Evolutionary conservation across 2,113 vertebrate genomes (phyloP).

Genomic region (Drymodes brunneopygia): DNA sequence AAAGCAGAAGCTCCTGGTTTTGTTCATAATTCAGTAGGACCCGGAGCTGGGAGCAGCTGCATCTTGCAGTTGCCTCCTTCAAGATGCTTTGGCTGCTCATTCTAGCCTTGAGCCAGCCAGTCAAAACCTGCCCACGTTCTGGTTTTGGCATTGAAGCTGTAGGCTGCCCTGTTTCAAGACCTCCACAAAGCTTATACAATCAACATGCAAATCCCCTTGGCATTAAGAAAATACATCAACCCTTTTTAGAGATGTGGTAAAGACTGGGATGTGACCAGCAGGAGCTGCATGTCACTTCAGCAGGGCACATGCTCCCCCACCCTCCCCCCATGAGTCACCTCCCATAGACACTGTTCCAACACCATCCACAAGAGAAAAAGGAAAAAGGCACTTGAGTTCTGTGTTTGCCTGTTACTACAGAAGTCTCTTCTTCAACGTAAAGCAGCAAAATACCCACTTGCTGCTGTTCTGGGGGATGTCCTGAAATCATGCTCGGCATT

Average conservation of each 20-base stretch:
- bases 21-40: slow-evolving; percentile 24
- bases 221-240: slow-evolving; percentile 21
- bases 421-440: background rate
- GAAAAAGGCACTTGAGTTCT: background rate
- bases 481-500: background rate
- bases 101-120: slow-evolving; percentile 61
- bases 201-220: slow-evolving; percentile 28
- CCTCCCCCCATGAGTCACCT: background rate
- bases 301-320: background rate
- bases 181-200: slow-evolving; percentile 34
- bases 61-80: slow-evolving; percentile 24
- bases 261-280: background rate
- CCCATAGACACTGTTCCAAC: background rate
- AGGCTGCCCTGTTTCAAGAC: slow-evolving; percentile 19
- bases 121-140: slow-evolving; percentile 59
- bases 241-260: background rate
- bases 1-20: slow-evolving; percentile 52
- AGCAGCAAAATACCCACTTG: background rate
- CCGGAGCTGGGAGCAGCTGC: slow-evolving; percentile 1
- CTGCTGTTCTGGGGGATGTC: background rate
- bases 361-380: background rate
- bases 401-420: background rate
- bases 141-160: slow-evolving; percentile 49
- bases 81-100: slow-evolving; percentile 19
- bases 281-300: background rate